These are phyloP conservation scores for Cladopsammia gracilis DNA, from an alignment of 64 coral and sea anemone genomes.

Conservation along the genomic window DNA sequence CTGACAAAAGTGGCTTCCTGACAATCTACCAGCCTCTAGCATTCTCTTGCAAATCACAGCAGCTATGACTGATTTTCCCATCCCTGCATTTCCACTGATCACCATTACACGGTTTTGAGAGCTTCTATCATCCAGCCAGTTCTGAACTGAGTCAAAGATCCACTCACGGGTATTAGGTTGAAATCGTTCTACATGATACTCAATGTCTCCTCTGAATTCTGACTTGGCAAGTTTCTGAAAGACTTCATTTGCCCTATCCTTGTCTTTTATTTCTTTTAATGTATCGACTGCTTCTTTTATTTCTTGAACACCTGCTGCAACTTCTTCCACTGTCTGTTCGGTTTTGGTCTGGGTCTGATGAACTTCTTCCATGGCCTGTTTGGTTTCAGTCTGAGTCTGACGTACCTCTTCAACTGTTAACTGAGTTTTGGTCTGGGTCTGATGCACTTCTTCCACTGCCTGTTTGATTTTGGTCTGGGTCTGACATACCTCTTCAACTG, in stretches of 20 bases:
- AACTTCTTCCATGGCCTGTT: not conserved
- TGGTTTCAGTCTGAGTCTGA: too few species aligned
- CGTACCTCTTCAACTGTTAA: too few species aligned
- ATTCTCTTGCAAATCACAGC: constrained; percentile 43
- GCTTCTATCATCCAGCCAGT: not conserved
- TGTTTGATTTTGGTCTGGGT: constrained; percentile 16
- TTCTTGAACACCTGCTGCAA: too few species aligned
- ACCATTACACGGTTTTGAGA: constrained; percentile 33
- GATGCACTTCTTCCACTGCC: not conserved
- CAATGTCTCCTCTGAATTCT: constrained; percentile 11
- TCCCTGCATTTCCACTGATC: constrained; percentile 48
- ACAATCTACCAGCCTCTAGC: constrained; percentile 26
- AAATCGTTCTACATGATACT: not conserved
- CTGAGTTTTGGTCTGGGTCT: too few species aligned
- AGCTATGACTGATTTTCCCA: constrained; percentile 43
- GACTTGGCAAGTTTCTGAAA: not conserved
- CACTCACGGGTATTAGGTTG: constrained; percentile 1
- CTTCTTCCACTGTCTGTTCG: not conserved
- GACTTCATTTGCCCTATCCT: not conserved
- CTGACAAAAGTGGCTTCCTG: constrained; percentile 52
- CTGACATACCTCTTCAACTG: constrained; percentile 7
- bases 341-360: not conserved
- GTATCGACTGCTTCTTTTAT: not conserved
- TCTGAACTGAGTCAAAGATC: not conserved
- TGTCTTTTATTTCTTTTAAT: not conserved